Base-by-base conservation (phyloP, 2,113 vertebrate genomes). In the Daubentonia madagascariensis region DNA sequence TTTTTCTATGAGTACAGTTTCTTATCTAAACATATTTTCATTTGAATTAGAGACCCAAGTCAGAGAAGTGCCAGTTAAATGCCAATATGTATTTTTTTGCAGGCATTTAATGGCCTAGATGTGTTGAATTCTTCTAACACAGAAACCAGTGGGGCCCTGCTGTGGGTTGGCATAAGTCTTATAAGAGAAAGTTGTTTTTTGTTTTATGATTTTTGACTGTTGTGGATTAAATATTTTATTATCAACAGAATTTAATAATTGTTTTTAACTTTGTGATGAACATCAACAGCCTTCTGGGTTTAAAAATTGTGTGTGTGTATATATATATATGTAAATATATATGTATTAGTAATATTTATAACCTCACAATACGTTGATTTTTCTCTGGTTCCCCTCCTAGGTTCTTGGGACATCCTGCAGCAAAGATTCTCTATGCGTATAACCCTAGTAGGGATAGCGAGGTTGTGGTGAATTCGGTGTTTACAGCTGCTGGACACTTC, bases 401-500 rank as follows among this genome's bases (percentile, higher is more conserved):
- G 98, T 99, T 99, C 89, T 98, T 99, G 98, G 99, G 99, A 78
- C 98, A 99, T 97, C 99, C 99, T 84, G 99, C 99, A 98, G 99
- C 99, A 98, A 99, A 99, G 99, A 99, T 99, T 94, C 99, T 99
- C 96, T 98, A 99, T 98, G 99, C 99, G 92, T 99, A 99, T 98
- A 99, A 99, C 98, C 99, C 99, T 95, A 99, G 99, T 97, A 99
- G 99, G 98, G 99, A 99, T 75, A 99, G 99, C 91, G 99, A 99
- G 97, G 99, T 99, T 92, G 99, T 99, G 95, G 99, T 99, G 98
- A 99, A 99, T 98, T 99, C 99, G 40, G 99, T 99, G 99, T 99
- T 99, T 99, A 99, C 99, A 98, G 98, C 99, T 98, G 99, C 99
- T 98, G 99, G 99, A 97, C 99, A 99, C 99, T 99, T 99, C 99